phyloP scores from a whole-genome alignment of 2,113 vertebrate species.

The Podocnemis expansa region DNA sequence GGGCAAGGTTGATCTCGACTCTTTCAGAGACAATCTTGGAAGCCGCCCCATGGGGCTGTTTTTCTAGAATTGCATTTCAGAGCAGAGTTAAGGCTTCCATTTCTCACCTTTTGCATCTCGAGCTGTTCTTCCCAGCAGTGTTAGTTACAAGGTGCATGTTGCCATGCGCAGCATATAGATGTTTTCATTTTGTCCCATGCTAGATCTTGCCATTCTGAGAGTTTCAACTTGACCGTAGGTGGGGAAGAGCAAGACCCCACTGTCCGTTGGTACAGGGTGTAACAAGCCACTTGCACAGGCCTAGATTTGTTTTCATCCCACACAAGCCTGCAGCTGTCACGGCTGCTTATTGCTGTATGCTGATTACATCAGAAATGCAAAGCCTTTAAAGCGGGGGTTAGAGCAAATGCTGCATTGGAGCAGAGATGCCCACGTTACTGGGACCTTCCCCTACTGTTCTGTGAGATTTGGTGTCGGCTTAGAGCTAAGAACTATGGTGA shows the following conservation, averaged over 20 bases:
- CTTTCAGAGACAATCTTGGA: background rate
- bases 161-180: background rate
- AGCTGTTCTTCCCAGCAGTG: background rate
- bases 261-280: fast-evolving
- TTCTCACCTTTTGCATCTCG: background rate
- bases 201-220: background rate
- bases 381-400: fast-evolving
- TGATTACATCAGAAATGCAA: fast-evolving
- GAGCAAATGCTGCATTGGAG: background rate
- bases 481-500: fast-evolving
- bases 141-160: background rate
- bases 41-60: fast-evolving
- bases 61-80: background rate
- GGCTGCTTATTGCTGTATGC: background rate
- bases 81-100: background rate
- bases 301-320: background rate
- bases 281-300: fast-evolving
- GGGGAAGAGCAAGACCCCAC: background rate
- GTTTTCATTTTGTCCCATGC: background rate
- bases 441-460: background rate
- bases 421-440: fast-evolving
- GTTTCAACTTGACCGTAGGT: fast-evolving
- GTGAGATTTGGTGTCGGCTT: background rate
- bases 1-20: background rate
- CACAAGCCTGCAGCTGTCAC: fast-evolving